phyloP scores from a whole-genome alignment of 1,140 invertebrate species.

The Drosophila asahinai region DNA sequence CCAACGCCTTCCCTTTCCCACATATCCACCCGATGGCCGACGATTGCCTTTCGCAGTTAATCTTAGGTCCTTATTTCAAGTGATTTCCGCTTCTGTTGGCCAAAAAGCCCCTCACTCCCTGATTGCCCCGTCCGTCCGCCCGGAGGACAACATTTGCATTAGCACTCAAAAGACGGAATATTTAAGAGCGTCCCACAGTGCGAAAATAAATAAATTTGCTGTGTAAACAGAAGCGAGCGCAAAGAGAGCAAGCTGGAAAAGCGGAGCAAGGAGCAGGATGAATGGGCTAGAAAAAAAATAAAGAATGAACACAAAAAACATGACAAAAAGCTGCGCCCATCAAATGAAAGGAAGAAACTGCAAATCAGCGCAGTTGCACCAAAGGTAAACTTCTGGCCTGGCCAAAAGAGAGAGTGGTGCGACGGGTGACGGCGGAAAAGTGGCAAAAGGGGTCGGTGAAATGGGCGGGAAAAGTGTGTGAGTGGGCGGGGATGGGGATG shows the following conservation, averaged over 20 bases:
- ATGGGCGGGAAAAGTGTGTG: conserved; percentile 16
- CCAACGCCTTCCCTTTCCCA: not conserved
- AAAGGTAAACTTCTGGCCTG: conserved; percentile 70
- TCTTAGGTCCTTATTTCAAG: conserved; percentile 22
- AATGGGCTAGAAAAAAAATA: conserved; percentile 39
- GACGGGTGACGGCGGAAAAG: not conserved
- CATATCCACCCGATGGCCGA: not conserved
- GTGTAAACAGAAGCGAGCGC: conserved; percentile 70
- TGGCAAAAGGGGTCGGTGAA: not conserved
- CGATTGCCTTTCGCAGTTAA: conserved; percentile 17
- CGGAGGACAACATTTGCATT: conserved; percentile 72
- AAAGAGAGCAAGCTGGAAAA: conserved; percentile 40
- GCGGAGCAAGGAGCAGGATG: conserved; percentile 38
- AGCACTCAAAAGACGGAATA: conserved; percentile 76
- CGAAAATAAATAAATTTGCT: conserved; percentile 83
- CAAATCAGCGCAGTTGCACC: conserved; percentile 75
- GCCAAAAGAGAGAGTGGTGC: conserved; percentile 10
- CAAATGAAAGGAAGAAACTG: conserved; percentile 75
- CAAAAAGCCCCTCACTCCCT: not conserved
- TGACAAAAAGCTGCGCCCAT: conserved; percentile 54
- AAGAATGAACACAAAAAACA: conserved; percentile 8
- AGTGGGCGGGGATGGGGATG: not conserved
- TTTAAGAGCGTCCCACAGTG: conserved; percentile 76
- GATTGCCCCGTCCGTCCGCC: conserved; percentile 45
- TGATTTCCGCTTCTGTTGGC: conserved; percentile 24